These are phyloP conservation scores for Gopherus flavomarginatus DNA, from an alignment of 2,113 vertebrate species.

Conservation along the genomic window DNA sequence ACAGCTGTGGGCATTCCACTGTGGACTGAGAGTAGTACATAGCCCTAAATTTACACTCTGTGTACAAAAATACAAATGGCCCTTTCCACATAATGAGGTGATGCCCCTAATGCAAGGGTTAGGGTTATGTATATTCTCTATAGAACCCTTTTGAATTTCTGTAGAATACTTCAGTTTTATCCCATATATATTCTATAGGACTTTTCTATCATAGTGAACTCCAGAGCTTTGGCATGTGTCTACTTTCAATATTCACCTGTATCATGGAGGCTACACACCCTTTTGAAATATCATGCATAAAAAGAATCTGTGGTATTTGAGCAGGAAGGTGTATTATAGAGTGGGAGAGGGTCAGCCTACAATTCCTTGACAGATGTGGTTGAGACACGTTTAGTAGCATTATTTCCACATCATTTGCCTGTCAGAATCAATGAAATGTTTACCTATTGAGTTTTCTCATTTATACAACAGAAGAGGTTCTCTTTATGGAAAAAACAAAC, in stretches of 20 bases:
- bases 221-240: background rate
- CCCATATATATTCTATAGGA: background rate
- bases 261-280: background rate
- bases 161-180: background rate
- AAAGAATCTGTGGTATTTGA: background rate
- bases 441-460: background rate
- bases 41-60: background rate
- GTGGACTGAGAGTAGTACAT: background rate
- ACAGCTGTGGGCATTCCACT: background rate
- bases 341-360: background rate
- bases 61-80: accelerated
- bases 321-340: background rate
- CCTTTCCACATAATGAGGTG: background rate
- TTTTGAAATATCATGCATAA: background rate
- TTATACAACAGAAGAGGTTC: accelerated
- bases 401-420: background rate
- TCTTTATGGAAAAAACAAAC: background rate
- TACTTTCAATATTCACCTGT: background rate
- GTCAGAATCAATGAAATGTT: background rate
- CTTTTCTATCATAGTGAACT: background rate
- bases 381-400: background rate
- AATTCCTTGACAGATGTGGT: background rate
- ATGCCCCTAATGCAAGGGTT: background rate
- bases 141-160: background rate
- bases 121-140: background rate